Evolutionary conservation across 2,888 invertebrate species (phyloP).

Genomic region (Auanema freiburgensis): DNA sequence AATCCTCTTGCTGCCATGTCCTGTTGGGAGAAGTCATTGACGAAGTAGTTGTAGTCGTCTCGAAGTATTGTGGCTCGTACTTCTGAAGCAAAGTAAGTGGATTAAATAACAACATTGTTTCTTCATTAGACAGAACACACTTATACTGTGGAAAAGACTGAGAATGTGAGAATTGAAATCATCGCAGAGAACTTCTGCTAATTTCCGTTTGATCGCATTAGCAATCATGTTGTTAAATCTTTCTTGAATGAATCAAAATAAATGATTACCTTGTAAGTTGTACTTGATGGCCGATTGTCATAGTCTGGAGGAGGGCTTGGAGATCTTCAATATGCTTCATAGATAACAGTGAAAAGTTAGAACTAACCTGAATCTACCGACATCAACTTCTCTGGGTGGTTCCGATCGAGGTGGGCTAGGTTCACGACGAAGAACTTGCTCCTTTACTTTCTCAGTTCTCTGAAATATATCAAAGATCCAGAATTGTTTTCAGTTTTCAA

Average conservation of each 20-base stretch:
- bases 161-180: too few species aligned
- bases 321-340: not conserved
- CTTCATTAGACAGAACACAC: too few species aligned
- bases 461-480: too few species aligned
- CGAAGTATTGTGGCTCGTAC: slow-evolving; percentile 34
- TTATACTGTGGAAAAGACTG: too few species aligned
- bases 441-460: too few species aligned
- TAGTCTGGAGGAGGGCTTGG: slow-evolving; percentile 9
- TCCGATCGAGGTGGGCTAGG: too few species aligned
- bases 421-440: too few species aligned
- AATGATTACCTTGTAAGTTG: slow-evolving; percentile 4
- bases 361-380: not conserved
- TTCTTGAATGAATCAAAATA: not conserved
- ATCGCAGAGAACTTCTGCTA: too few species aligned
- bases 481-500: slow-evolving; percentile 19
- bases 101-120: too few species aligned
- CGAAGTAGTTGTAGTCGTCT: slow-evolving; percentile 33
- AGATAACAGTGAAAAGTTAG: not conserved
- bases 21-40: slow-evolving; percentile 22
- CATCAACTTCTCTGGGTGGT: slow-evolving; percentile 1
- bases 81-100: slow-evolving; percentile 2
- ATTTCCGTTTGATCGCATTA: too few species aligned
- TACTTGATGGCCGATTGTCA: slow-evolving; percentile 6
- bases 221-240: not conserved
- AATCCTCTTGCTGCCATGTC: slow-evolving; percentile 22